These are phyloP conservation scores for Cuniculus paca DNA, from an alignment of 2,797 vertebrate genomes.

Conservation along the genomic window DNA sequence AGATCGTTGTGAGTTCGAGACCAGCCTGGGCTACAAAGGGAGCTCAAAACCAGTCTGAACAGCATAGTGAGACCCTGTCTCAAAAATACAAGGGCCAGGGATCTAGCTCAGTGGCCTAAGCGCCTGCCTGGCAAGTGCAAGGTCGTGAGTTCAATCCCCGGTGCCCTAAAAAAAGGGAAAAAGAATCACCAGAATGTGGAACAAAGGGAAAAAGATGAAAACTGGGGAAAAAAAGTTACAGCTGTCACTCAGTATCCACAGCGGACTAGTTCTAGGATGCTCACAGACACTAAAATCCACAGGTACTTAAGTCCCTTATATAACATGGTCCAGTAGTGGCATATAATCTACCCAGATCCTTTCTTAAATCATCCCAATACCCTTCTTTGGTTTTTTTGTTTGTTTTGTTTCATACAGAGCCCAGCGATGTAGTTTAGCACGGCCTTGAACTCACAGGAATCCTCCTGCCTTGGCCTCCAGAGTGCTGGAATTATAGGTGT, in stretches of 20 bases:
- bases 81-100: too few species aligned
- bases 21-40: too few species aligned
- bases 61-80: too few species aligned
- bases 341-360: neutral
- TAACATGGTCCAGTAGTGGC: neutral
- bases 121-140: too few species aligned
- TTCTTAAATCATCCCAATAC: neutral
- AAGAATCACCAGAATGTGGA: neutral
- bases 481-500: neutral
- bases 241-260: neutral
- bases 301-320: neutral
- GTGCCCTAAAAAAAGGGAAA: too few species aligned
- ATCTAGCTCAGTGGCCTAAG: too few species aligned
- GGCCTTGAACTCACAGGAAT: neutral
- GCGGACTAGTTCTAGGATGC: neutral
- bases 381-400: neutral
- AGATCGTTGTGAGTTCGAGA: too few species aligned
- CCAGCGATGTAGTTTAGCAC: neutral
- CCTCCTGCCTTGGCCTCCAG: neutral
- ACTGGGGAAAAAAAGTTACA: neutral
- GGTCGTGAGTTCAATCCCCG: too few species aligned
- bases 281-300: neutral
- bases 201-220: neutral
- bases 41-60: too few species aligned
- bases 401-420: neutral